Evolutionary conservation across 2,113 vertebrate species (phyloP).

Genomic region (Pao palembangensis): DNA sequence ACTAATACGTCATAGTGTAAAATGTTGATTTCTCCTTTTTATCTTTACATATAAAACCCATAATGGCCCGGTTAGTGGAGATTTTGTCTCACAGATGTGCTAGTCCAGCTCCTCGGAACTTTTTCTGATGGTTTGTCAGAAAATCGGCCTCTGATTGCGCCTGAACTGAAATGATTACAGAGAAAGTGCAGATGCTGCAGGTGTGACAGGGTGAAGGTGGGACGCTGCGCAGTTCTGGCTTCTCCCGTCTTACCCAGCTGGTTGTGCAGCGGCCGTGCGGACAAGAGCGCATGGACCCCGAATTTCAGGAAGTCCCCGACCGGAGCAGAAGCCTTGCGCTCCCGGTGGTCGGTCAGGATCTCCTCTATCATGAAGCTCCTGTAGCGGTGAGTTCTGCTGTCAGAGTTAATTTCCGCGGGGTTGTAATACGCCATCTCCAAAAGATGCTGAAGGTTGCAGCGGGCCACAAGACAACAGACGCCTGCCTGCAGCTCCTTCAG

Average conservation of each 20-base stretch:
- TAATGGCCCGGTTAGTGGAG: too few species aligned
- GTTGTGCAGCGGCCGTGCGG: conserved; percentile 88
- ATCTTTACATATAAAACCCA: too few species aligned
- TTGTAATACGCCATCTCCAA: conserved; percentile 86
- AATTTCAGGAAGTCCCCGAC: conserved; percentile 91
- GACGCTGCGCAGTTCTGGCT: not conserved
- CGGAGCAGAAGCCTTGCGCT: conserved; percentile 82
- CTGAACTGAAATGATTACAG: not conserved
- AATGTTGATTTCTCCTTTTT: too few species aligned
- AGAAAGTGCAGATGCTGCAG: not conserved
- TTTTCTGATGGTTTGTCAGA: too few species aligned
- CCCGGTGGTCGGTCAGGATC: conserved; percentile 90
- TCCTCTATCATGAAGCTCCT: conserved; percentile 98
- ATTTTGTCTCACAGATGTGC: too few species aligned
- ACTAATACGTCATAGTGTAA: too few species aligned
- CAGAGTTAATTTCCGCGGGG: conserved; percentile 81
- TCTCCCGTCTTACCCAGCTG: conserved; percentile 81
- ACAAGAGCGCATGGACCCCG: conserved; percentile 90
- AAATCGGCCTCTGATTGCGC: not conserved
- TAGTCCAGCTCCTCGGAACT: too few species aligned
- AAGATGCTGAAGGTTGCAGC: conserved; percentile 76
- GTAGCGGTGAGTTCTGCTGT: conserved; percentile 93
- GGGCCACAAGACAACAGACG: conserved; percentile 23
- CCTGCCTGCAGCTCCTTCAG: conserved; percentile 24
- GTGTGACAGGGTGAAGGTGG: not conserved